A percentile compares a stretch with the other conserved stretches of the same genome.
phyloP scores from a whole-genome alignment of 2,113 vertebrate genomes.

The Acanthochromis polyacanthus region DNA sequence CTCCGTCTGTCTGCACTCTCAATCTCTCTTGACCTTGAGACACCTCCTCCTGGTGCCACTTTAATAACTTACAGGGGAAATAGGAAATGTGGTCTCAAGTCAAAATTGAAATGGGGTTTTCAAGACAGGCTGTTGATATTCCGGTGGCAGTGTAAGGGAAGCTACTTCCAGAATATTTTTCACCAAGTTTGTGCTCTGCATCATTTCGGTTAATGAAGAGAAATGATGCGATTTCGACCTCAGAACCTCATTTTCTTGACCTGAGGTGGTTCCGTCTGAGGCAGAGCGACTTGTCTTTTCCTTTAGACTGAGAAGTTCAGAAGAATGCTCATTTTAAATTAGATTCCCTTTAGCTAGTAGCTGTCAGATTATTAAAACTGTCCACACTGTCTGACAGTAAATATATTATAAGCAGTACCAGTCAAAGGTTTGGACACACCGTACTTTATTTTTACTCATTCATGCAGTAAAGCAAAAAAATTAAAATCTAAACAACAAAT shows the following conservation, averaged over 20 bases:
- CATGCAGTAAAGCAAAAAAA: too few species aligned
- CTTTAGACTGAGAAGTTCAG: slow-evolving; percentile 42
- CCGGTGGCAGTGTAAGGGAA: slow-evolving; percentile 52
- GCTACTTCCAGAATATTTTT: slow-evolving; percentile 66
- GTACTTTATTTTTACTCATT: too few species aligned
- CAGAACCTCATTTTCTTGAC: slow-evolving; percentile 64
- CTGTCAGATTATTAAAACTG: too few species aligned
- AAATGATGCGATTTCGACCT: slow-evolving; percentile 66
- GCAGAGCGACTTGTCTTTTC: slow-evolving; percentile 27
- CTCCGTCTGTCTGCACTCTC: slow-evolving; percentile 30
- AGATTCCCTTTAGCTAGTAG: too few species aligned
- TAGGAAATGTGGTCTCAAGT: slow-evolving; percentile 75
- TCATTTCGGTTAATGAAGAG: slow-evolving; percentile 71
- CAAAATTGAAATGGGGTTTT: slow-evolving; percentile 75
- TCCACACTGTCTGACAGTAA: too few species aligned
- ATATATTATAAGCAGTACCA: too few species aligned
- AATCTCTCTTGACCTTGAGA: slow-evolving; percentile 77
- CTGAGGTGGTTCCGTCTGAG: slow-evolving; percentile 22
- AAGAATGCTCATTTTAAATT: slow-evolving; percentile 36
- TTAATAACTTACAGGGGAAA: slow-evolving; percentile 75
- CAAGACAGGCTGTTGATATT: slow-evolving; percentile 73
- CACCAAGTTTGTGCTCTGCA: slow-evolving; percentile 57
- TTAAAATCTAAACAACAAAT: too few species aligned
- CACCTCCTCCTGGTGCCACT: slow-evolving; percentile 72
- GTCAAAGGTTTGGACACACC: too few species aligned